A percentile compares a stretch with the other conserved stretches of the same genome.
Evolutionary conservation across 2,888 invertebrate species (phyloP).

Genomic region (Bruchidius siliquastri): DNA sequence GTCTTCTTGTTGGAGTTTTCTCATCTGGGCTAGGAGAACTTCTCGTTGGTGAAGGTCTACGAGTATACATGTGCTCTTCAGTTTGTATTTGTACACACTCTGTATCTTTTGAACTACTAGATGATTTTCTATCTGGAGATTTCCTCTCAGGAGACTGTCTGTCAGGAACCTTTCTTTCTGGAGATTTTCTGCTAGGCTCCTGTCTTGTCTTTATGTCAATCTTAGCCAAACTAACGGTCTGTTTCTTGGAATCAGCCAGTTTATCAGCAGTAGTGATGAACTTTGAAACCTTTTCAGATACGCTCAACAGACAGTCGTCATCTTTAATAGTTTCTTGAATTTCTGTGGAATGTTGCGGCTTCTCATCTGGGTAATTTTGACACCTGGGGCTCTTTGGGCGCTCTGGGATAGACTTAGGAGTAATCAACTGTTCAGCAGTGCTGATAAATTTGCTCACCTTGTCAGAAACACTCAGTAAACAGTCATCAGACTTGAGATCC

Average conservation of each 20-base stretch:
- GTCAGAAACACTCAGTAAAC: conserved; percentile 62
- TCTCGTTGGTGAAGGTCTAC: conserved; percentile 12
- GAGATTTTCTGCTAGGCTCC: conserved; percentile 12
- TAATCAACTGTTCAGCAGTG: conserved; percentile 46
- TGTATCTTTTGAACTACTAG: conserved; percentile 17
- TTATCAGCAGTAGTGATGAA: conserved; percentile 61
- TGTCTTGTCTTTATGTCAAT: conserved; percentile 23
- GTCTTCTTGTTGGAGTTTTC: conserved; percentile 30
- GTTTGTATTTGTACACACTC: conserved; percentile 30
- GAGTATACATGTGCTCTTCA: conserved; percentile 23
- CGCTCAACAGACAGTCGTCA: conserved; percentile 57
- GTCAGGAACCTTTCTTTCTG: conserved; percentile 6
- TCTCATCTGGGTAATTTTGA: conserved; percentile 31
- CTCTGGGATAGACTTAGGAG: conserved; percentile 27
- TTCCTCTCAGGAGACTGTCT: conserved; percentile 7
- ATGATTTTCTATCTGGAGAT: conserved; percentile 20
- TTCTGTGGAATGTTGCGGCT: conserved; percentile 34
- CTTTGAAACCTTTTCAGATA: conserved; percentile 62
- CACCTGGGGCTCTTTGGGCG: conserved; percentile 39
- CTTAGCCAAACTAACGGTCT: conserved; percentile 27
- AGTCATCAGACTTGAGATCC: conserved; percentile 58
- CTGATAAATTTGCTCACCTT: conserved; percentile 65
- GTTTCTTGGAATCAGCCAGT: conserved; percentile 38
- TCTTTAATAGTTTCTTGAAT: conserved; percentile 39
- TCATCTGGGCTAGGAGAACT: conserved; percentile 14